Evolutionary conservation across 2,888 invertebrate species (phyloP), one percentile per base, ranked within the genome.

Genomic region (Amblyjoppa proteus): DNA sequence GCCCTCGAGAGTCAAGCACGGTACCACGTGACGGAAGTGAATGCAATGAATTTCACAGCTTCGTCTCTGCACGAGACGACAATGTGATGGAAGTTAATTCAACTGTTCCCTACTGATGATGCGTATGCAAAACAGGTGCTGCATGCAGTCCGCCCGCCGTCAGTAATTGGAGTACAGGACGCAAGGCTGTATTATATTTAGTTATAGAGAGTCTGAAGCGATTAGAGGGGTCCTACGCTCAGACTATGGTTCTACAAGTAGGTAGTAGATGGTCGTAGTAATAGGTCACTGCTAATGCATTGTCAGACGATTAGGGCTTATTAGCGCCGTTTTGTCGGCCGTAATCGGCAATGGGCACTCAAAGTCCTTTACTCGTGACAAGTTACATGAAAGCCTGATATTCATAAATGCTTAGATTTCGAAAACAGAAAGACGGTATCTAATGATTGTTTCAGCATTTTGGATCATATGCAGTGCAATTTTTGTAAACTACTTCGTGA

Each of bases 211-310:
- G 74, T 81, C 81, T 61, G 81, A 81, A 81, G 68, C 80, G 49
- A 76, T 71, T 20, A 51, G 76, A 84, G 84, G 76, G 81, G 76
- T 45, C 78, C 73, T 38, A 87, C 87, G 88, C 86, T 84, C 75
- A 84, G 84, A 87, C 88, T 88, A 85, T 89, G 89, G 90, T 88
- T 88, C 81, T 90, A 90, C 90, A 91, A 91, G 90, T 89, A 84
- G 80, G 90, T 88, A 87, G 71, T 51, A n/a, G 64, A 16, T 34
- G 51, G 5, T 53, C 16, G 73, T 66, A 86, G 88, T 89, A 93
- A 91, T 93, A 90, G 93, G 93, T 92, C 93, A 93, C 92, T 92
- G 92, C 87, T 93, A 92, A 91, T 90, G 91, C 92, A 93, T 93
- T 93, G 93, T 93, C 91, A 91, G 88, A 90, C 89, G 91, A 93